Conservation (phyloP, 2,888 invertebrate species). For the Andrena bicolor region DNA sequence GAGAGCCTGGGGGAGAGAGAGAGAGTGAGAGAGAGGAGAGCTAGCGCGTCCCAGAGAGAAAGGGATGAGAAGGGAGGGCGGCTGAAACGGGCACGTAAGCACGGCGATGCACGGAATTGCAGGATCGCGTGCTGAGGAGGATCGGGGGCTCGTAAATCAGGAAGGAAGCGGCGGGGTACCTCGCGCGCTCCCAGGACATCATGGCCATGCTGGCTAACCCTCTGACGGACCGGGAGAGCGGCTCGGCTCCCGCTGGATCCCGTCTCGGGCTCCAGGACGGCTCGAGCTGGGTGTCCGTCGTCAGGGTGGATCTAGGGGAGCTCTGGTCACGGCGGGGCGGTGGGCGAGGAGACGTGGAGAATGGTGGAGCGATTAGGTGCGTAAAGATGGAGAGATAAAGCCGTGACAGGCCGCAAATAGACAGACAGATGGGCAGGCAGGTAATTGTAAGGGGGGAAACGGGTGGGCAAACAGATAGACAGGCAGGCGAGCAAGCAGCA, state of each 20-base stretch:
- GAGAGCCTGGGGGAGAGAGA: slow-evolving; percentile 37
- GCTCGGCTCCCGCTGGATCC: neutral
- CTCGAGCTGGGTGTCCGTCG: no score
- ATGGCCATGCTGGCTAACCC: neutral
- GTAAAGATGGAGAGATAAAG: slow-evolving; percentile 23
- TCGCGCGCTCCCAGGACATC: neutral
- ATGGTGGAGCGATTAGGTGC: slow-evolving; percentile 1
- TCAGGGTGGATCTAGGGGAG: no score
- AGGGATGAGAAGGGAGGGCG: slow-evolving; percentile 17
- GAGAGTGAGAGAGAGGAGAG: slow-evolving; percentile 27
- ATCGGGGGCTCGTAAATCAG: slow-evolving; percentile 44
- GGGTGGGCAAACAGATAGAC: slow-evolving; percentile 12
- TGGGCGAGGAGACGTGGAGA: neutral
- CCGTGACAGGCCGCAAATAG: slow-evolving; percentile 10
- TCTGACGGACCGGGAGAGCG: neutral
- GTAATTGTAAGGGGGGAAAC: slow-evolving; percentile 5
- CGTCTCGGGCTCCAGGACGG: neutral
- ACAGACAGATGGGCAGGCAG: slow-evolving; percentile 18
- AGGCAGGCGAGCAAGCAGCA: slow-evolving; percentile 29
- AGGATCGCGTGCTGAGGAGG: slow-evolving; percentile 51
- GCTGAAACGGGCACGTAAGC: slow-evolving; percentile 41
- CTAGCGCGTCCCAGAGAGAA: slow-evolving; percentile 2
- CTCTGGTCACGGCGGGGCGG: neutral
- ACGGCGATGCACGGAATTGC: slow-evolving; percentile 52
- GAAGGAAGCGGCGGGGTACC: neutral